Base-by-base conservation (phyloP, 2,888 invertebrate species). In the Yponomeuta plumbellus region DNA sequence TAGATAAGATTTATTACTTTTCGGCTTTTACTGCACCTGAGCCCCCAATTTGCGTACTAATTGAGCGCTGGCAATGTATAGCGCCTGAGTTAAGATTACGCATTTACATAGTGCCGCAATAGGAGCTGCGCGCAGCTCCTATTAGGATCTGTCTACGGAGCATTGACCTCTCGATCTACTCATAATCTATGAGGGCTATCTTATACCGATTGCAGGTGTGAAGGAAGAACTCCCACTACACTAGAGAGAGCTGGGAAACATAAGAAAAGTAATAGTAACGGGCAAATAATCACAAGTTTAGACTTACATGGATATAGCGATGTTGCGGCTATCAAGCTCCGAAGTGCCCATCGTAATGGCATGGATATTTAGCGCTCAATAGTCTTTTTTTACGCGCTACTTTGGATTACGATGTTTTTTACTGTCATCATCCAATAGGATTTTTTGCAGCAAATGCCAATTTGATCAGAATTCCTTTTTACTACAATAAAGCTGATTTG, bases 271-370 rank as follows among this genome's bases (percentile, higher is more conserved):
- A 62, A 17, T 22, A 59, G 21, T 22, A 61, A 23, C 11, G 26
- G 17, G 34, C n/a, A 61, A 61, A 61, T 61, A 61, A 26, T 34
- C 61, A 11, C 34, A 61, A 61, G 26, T 61, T 34, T 23, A 26
- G 3, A 88, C 90, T 88, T 76, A 91, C 91, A 91, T 89, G 75
- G 90, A 86, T 79, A 91, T 76, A 74, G 88, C 83, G 74, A 90
- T 85, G 78, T 87, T 90, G 70, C 91, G 88, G 79, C 80, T 89
- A 71, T 91, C 91, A 74, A 91, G 76, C 77, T 91, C 91, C 65
- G 91, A 88, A 72, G 89, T 84, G 82, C 84, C 86, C 91, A 91
- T 91, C 70, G 73, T 84, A 78, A 73, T 67, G 67, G 67, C 71
- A 73, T 72, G 77, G 68, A 69, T 69, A 69, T 74, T 79, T 78